These are phyloP conservation scores for Diplosoma virens DNA, from an alignment of 23 tunicate genomes.

Conservation along the genomic window DNA sequence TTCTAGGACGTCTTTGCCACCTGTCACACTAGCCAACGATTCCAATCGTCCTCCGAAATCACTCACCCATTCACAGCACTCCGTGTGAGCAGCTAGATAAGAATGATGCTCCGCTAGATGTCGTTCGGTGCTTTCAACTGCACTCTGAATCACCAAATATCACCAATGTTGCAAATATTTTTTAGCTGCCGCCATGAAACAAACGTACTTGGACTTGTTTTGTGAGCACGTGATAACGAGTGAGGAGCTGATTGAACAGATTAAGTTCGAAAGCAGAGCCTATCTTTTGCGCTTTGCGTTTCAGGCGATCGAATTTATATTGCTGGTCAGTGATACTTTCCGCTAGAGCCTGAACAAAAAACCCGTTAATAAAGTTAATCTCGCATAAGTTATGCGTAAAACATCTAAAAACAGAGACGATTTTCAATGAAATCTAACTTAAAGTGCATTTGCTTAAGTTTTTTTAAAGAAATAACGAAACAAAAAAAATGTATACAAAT, in stretches of 20 bases:
- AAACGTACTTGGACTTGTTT: conserved; percentile 66
- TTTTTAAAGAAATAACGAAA: too few relatives aligned
- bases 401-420: too few relatives aligned
- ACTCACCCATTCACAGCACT: conserved; percentile 70
- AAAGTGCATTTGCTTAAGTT: too few relatives aligned
- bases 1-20: conserved; percentile 74
- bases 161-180: background rate
- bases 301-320: conserved; percentile 85
- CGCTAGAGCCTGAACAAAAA: conserved; percentile 55
- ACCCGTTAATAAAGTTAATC: too few relatives aligned
- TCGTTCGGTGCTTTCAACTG: conserved; percentile 68
- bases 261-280: conserved; percentile 56
- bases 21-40: conserved; percentile 55
- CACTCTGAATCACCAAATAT: conserved; percentile 27
- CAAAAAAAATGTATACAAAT: too few relatives aligned
- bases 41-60: conserved; percentile 66
- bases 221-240: conserved; percentile 70
- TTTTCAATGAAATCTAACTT: too few relatives aligned
- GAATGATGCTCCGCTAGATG: conserved; percentile 57
- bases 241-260: conserved; percentile 55
- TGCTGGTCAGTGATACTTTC: conserved; percentile 87
- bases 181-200: background rate
- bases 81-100: conserved; percentile 49
- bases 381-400: too few relatives aligned
- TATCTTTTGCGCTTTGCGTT: conserved; percentile 81